phyloP scores from a whole-genome alignment of 2,113 vertebrate species.

The Narcine bancroftii region DNA sequence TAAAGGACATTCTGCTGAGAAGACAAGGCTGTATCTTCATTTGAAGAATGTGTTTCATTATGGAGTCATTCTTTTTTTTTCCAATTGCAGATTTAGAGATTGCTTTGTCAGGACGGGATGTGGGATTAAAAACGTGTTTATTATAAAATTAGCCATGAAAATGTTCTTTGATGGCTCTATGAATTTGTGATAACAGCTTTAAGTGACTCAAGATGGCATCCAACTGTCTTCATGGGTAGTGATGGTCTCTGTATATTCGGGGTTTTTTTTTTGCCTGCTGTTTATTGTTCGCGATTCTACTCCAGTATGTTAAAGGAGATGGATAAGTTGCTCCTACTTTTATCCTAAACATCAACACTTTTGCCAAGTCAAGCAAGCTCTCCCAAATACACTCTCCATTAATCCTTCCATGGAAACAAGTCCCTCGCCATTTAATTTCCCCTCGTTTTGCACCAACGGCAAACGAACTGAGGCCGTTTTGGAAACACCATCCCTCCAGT shows the following conservation, averaged over 20 bases:
- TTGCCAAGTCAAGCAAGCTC: not conserved
- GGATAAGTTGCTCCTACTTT: not conserved
- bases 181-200: constrained; percentile 30
- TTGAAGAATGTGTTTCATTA: constrained; percentile 7
- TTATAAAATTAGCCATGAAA: not conserved
- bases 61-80: not conserved
- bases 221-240: constrained; percentile 9
- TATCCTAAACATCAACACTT: constrained; percentile 2
- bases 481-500: not conserved
- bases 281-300: not conserved
- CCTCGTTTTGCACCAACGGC: not conserved
- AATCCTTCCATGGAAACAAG: not conserved
- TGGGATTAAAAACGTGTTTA: not conserved
- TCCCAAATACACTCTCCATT: not conserved
- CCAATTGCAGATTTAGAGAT: not conserved
- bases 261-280: not conserved
- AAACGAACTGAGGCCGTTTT: not conserved
- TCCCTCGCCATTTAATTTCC: not conserved
- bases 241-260: constrained; percentile 16
- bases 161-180: not conserved
- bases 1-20: not conserved
- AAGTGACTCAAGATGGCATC: constrained; percentile 32
- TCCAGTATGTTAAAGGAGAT: constrained; percentile 2
- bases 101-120: not conserved
- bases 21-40: not conserved